A percentile compares a stretch with the other conserved stretches of the same genome.
Conservation (phyloP, 2,888 invertebrate species). For the Rhodophaea formosa region DNA sequence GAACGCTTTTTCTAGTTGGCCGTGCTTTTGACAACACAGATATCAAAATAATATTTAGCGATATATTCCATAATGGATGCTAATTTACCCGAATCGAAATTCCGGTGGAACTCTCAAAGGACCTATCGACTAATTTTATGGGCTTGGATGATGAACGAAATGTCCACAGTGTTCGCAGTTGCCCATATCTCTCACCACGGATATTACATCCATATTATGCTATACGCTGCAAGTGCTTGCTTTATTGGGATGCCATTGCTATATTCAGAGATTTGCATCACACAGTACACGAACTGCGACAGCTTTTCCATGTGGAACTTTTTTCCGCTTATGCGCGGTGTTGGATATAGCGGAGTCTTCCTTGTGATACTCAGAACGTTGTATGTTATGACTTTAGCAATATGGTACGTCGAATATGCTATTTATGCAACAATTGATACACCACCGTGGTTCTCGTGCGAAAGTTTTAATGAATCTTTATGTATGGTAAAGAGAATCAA, state of each 20-base stretch:
- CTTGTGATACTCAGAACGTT: constrained; percentile 54
- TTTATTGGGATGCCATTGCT: constrained; percentile 64
- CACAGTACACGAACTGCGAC: constrained; percentile 65
- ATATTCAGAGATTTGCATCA: constrained; percentile 67
- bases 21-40: too few relatives aligned
- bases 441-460: constrained; percentile 66
- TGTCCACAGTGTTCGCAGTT: not conserved
- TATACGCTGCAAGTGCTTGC: constrained; percentile 48
- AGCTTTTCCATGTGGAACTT: constrained; percentile 63
- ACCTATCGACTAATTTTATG: not conserved
- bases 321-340: constrained; percentile 58
- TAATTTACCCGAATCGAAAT: too few relatives aligned
- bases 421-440: constrained; percentile 56
- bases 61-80: too few relatives aligned
- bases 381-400: constrained; percentile 49
- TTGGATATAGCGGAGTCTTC: constrained; percentile 56
- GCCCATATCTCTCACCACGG: constrained; percentile 2
- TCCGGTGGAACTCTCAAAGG: not conserved
- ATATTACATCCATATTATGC: constrained; percentile 41
- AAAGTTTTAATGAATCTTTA: constrained; percentile 46
- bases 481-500: constrained; percentile 70
- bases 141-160: constrained; percentile 6
- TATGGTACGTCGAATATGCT: constrained; percentile 64
- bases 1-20: too few relatives aligned
- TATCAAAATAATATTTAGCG: too few relatives aligned